Conservation (phyloP, 2,888 invertebrate genomes). For the Agriopis leucophaearia region DNA sequence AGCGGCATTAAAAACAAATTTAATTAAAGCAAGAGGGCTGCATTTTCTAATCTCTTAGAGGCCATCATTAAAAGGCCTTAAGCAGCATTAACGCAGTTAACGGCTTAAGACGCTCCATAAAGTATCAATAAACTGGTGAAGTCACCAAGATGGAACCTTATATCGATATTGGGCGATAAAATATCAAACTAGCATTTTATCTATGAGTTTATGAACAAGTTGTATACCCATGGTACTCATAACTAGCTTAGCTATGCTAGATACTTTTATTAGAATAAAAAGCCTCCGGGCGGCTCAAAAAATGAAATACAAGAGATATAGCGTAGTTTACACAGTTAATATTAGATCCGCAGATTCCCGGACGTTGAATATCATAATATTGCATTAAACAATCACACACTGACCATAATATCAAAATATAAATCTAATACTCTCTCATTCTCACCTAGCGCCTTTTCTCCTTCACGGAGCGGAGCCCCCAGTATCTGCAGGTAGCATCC, state of each 20-base stretch:
- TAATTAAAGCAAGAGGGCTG: slow-evolving; percentile 4
- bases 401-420: no score
- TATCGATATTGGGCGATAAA: slow-evolving; percentile 19
- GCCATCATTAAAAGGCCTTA: slow-evolving; percentile 4
- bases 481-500: no score
- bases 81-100: slow-evolving; percentile 16
- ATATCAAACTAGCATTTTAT: slow-evolving; percentile 14
- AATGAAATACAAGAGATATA: no score
- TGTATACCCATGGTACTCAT: slow-evolving; percentile 1
- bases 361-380: no score
- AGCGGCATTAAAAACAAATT: slow-evolving; percentile 11
- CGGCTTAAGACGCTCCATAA: slow-evolving; percentile 13
- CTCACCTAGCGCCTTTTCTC: no score
- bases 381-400: no score
- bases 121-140: slow-evolving; percentile 21
- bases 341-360: no score
- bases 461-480: no score
- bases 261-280: background rate
- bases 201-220: slow-evolving; percentile 3
- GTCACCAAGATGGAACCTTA: slow-evolving; percentile 9
- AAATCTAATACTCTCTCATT: no score
- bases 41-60: slow-evolving; percentile 20
- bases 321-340: no score
- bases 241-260: background rate
- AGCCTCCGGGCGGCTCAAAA: no score